Conservation (phyloP, 64 coral and sea anemone genomes). For the Stichodactyla mertensii region DNA sequence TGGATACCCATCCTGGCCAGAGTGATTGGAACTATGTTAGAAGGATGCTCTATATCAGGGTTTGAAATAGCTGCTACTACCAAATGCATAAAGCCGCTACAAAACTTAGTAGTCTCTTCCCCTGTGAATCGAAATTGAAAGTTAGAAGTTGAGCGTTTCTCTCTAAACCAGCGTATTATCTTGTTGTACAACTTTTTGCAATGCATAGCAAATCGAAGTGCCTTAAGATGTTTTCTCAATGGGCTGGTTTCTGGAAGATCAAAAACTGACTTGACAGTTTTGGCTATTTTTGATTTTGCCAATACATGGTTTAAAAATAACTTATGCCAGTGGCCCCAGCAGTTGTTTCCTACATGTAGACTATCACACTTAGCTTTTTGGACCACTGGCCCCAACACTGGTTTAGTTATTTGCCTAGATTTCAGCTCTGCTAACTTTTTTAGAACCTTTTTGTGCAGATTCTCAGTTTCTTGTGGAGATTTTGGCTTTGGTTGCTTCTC, state of each 20-base stretch:
- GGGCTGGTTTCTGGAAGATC: conserved; percentile 43
- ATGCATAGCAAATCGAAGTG: conserved; percentile 34
- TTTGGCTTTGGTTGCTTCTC: no score
- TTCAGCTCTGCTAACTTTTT: no score
- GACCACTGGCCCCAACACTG: no score
- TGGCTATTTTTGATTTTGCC: conserved; percentile 39
- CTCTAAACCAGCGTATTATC: conserved; percentile 22
- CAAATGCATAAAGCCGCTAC: not conserved
- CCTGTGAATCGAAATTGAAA: conserved; percentile 36
- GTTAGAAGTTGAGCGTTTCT: not conserved
- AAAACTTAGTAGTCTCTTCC: conserved; percentile 24
- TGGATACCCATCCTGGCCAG: not conserved
- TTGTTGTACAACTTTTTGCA: conserved; percentile 49
- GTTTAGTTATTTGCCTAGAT: no score
- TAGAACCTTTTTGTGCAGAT: no score
- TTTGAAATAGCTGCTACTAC: not conserved
- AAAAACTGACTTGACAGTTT: conserved; percentile 52
- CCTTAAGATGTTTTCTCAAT: conserved; percentile 29
- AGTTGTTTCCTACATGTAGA: conserved; percentile 47
- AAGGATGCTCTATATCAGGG: not conserved
- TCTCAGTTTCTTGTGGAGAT: no score
- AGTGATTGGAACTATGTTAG: conserved; percentile 39
- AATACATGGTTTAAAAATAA: conserved; percentile 28
- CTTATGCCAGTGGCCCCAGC: conserved; percentile 40
- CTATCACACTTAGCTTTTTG: not conserved